phyloP scores from a whole-genome alignment of 2,113 vertebrate genomes.

The Proterorhinus semilunaris region DNA sequence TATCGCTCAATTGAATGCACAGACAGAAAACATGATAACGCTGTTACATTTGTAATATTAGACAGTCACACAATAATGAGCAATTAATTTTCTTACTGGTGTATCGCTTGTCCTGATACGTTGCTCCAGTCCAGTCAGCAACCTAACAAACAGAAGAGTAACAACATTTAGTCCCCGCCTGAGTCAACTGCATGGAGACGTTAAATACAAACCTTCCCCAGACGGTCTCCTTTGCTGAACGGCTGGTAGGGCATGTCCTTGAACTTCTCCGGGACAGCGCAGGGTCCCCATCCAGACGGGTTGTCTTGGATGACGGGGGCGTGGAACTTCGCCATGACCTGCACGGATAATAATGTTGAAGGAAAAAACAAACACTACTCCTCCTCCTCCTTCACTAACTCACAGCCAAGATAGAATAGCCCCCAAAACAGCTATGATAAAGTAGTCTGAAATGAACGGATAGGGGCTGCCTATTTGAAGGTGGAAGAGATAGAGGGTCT shows the following conservation, averaged over 20 bases:
- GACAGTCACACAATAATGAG: background rate
- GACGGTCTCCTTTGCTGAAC: slow-evolving; percentile 96
- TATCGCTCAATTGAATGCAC: no score
- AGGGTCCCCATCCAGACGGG: slow-evolving; percentile 94
- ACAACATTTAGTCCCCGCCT: no score
- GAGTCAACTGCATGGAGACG: no score
- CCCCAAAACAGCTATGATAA: no score
- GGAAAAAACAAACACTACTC: background rate
- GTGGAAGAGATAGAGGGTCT: slow-evolving; percentile 37
- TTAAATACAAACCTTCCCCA: slow-evolving; percentile 85
- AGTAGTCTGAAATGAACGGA: no score
- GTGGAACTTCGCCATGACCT: slow-evolving; percentile 92
- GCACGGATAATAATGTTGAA: background rate
- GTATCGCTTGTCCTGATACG: slow-evolving; percentile 98
- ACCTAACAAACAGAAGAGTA: slow-evolving; percentile 74
- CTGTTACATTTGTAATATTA: background rate
- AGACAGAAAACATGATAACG: background rate
- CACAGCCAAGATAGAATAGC: no score
- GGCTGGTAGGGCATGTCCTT: slow-evolving; percentile 99
- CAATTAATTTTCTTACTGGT: slow-evolving; percentile 81
- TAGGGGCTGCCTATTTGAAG: no score
- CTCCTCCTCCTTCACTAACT: no score
- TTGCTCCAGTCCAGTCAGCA: slow-evolving; percentile 97
- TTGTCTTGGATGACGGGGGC: slow-evolving; percentile 98
- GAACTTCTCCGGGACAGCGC: slow-evolving; percentile 96